phyloP scores from a whole-genome alignment of 2,113 vertebrate genomes.

The Onychostruthus taczanowskii region DNA sequence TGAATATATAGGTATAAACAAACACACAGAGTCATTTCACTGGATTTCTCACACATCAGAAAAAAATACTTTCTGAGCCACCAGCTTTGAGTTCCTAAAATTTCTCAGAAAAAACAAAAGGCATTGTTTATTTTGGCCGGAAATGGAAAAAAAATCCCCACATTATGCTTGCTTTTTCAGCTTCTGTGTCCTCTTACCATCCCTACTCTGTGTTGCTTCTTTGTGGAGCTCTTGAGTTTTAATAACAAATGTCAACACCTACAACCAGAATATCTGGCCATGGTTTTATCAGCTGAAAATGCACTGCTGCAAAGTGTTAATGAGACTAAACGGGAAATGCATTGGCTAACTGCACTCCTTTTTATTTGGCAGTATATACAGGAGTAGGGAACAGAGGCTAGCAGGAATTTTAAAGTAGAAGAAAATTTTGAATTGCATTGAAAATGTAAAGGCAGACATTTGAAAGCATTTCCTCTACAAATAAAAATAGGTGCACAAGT shows the following conservation, averaged over 20 bases:
- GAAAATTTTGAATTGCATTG: neutral
- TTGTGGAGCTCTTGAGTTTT: neutral
- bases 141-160: neutral
- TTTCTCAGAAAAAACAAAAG: neutral
- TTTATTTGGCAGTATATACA: neutral
- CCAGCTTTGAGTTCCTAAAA: neutral
- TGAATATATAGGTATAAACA: constrained; percentile 8
- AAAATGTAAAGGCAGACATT: neutral
- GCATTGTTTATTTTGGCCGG: neutral
- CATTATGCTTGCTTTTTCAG: neutral
- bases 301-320: neutral
- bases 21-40: neutral
- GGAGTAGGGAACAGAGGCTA: neutral
- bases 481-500: neutral
- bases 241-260: neutral
- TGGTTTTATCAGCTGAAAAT: neutral
- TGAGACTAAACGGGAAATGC: neutral
- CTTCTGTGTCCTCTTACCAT: neutral
- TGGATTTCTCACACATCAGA: neutral
- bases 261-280: neutral
- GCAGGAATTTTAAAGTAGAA: neutral
- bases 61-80: neutral
- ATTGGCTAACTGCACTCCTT: neutral
- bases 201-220: neutral
- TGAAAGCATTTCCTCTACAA: neutral